phyloP scores from a whole-genome alignment of 2,113 vertebrate genomes.

The Speoplatyrhinus poulsoni region DNA sequence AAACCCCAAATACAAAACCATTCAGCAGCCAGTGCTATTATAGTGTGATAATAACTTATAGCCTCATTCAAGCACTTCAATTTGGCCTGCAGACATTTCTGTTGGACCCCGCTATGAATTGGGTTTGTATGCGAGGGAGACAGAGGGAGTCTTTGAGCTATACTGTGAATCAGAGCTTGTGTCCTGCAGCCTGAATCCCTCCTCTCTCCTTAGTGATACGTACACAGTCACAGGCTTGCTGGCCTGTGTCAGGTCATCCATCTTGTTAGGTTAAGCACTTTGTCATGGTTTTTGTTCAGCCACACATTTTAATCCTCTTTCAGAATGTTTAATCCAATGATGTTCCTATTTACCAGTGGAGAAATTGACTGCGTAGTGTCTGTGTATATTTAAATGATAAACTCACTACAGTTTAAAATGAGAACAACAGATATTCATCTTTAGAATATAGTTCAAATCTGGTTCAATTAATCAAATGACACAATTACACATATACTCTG shows the following conservation, averaged over 20 bases:
- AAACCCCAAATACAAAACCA: no score
- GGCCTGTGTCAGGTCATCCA: neutral
- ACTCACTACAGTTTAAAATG: neutral
- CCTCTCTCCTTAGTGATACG: neutral
- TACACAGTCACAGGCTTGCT: neutral
- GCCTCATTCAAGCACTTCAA: neutral
- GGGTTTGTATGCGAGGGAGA: slow-evolving; percentile 19
- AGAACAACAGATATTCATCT: neutral
- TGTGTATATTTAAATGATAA: neutral
- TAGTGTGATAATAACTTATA: neutral
- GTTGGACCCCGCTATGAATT: slow-evolving; percentile 22
- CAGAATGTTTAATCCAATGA: no score
- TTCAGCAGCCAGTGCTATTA: neutral
- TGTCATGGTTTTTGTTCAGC: neutral
- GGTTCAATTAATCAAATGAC: no score
- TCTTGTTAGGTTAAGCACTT: neutral
- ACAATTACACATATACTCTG: neutral
- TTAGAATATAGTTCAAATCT: neutral
- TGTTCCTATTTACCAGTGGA: neutral
- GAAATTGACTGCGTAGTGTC: neutral
- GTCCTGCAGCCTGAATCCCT: slow-evolving; percentile 34
- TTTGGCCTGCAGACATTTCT: slow-evolving; percentile 22
- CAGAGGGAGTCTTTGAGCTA: slow-evolving; percentile 1
- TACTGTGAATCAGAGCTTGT: slow-evolving; percentile 28
- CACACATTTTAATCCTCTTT: no score